Evolutionary conservation across 1,140 invertebrate species (phyloP), one percentile per base, ranked within the genome.

Genomic region (Papilio glaucus): DNA sequence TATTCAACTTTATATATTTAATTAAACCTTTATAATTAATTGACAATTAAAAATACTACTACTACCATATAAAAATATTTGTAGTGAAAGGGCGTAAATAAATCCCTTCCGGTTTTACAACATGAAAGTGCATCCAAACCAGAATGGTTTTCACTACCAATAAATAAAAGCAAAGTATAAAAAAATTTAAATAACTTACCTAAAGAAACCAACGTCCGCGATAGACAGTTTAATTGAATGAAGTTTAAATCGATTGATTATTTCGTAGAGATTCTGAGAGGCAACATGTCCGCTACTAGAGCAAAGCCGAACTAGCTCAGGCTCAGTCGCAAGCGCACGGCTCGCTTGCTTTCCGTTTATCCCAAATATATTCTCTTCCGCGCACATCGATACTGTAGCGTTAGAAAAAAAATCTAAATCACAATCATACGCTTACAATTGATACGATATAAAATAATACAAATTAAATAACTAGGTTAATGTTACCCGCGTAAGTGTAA

Each of bases 211-310:
- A 53, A 24, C 21, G 49, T 53, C 49, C 49, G 49, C 24, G 49
- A 24, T 53, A 24, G 18, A 24, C 21, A 24, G 21, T 10, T 21
- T 18, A 53, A 53, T 53, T 12, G n/a, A 15, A 45, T 15, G n/a
- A 12, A 7, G 24, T 53, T 8, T 12, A 53, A 53, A 53, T 53
- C 49, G 49, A 53, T 53, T 24, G 18, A 53, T 53, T 53, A 53
- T 3, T 53, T 53, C 18, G 49, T 18, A 18, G 42, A 65, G 42
- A 65, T 72, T 53, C 60, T 53, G 65, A 72, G 65, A 78, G 60
- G 73, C 79, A 79, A 78, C 77, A 45, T 65, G 62, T 75, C 72
- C 49, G 39, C 41, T 62, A 68, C 72, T 63, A 76, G 61, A 75
- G 38, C 73, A 42, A 72, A 69, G 72, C 57, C 26, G 42, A 29